These are phyloP conservation scores for Thereva unica DNA, from an alignment of 2,888 invertebrate genomes.

Conservation along the genomic window DNA sequence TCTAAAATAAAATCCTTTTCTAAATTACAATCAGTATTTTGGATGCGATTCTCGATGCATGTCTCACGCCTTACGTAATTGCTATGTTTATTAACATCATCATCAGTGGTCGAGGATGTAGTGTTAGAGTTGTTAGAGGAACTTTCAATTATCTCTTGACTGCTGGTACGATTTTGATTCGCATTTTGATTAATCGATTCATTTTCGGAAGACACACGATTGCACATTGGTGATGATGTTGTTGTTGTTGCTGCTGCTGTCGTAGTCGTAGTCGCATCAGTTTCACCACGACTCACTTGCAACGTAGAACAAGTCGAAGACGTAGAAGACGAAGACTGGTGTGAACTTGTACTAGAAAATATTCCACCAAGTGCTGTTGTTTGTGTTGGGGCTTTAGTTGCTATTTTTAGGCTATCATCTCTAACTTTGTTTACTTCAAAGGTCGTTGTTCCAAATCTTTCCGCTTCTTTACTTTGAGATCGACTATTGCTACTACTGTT, in stretches of 20 bases:
- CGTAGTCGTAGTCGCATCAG: background rate
- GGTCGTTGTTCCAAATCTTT: constrained; percentile 28
- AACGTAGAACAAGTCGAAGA: too few species aligned
- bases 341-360: constrained; percentile 35
- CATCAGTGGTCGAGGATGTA: background rate
- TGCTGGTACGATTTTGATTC: background rate
- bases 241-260: background rate
- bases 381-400: background rate
- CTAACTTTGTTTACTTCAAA: constrained; percentile 28
- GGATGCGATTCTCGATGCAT: background rate
- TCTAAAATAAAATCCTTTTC: constrained; percentile 30
- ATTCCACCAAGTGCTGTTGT: constrained; percentile 1
- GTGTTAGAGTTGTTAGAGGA: background rate
- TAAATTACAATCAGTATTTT: constrained; percentile 15
- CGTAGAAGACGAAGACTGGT: background rate
- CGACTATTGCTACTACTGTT: background rate
- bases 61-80: constrained; percentile 10
- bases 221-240: constrained; percentile 2
- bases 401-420: constrained; percentile 20
- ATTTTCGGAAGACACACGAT: constrained; percentile 20
- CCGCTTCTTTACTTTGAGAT: constrained; percentile 15
- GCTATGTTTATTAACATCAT: constrained; percentile 19
- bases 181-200: background rate
- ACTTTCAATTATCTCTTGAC: constrained; percentile 7
- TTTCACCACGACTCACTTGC: too few species aligned